Conservation (phyloP, 2,797 vertebrate species). For the Stomatorhinus walkeri region DNA sequence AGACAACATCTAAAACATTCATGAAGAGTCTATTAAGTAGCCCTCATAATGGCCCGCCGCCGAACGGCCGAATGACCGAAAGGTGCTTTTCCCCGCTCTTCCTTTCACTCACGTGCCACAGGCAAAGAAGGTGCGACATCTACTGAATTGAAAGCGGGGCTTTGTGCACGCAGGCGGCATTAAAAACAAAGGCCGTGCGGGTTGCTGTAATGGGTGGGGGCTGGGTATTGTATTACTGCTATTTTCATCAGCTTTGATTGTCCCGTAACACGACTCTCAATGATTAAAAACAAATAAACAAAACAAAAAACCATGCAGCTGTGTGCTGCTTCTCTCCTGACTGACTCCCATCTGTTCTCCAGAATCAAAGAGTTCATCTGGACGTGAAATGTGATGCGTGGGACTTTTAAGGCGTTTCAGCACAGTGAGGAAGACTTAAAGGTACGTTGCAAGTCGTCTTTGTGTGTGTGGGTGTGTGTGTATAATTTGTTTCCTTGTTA, state of each 20-base stretch:
- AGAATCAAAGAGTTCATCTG: slow-evolving; percentile 40
- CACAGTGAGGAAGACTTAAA: slow-evolving; percentile 23
- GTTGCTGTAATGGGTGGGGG: not conserved
- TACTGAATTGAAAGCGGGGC: not conserved
- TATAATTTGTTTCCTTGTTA: not conserved
- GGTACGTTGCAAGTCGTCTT: slow-evolving; percentile 17
- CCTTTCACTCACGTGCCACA: not conserved
- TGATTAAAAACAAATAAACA: not conserved
- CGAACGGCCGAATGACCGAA: not conserved
- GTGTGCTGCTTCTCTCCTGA: slow-evolving; percentile 21
- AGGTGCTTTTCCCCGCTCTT: not conserved
- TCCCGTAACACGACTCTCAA: not conserved
- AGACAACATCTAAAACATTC: slow-evolving; percentile 54
- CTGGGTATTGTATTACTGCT: not conserved
- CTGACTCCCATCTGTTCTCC: slow-evolving; percentile 25
- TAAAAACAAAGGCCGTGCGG: not conserved
- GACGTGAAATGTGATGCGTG: slow-evolving; percentile 49
- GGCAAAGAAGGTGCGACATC: not conserved
- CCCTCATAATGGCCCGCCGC: slow-evolving; percentile 16
- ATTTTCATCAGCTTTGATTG: slow-evolving; percentile 6
- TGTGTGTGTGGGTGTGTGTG: not conserved
- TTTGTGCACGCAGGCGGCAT: not conserved
- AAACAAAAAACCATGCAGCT: not conserved
- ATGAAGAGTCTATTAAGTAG: slow-evolving; percentile 45
- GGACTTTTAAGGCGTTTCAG: slow-evolving; percentile 41